Conservation (phyloP, 1,140 invertebrate species). For the Hirudo medicinalis region DNA sequence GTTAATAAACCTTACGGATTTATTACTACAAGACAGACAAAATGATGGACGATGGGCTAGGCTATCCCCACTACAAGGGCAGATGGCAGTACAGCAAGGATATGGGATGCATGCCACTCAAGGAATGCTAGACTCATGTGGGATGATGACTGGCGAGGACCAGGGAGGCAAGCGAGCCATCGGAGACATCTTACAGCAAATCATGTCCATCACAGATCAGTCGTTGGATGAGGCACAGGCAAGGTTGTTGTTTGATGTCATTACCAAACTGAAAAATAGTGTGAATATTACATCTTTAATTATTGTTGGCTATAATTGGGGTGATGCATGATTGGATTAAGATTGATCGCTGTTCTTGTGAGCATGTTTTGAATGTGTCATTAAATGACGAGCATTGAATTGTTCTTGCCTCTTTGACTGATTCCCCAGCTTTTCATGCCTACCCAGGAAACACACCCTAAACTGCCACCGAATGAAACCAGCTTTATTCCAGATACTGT, state of each 20-base stretch:
- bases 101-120: not conserved
- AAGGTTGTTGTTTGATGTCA: slow-evolving; percentile 46
- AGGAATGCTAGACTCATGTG: not conserved
- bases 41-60: slow-evolving; percentile 8
- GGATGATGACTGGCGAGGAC: slow-evolving; percentile 7
- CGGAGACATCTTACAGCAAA: slow-evolving; percentile 69
- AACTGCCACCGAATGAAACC: slow-evolving; percentile 44
- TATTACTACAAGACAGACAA: not conserved
- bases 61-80: not conserved
- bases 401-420: not conserved
- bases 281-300: too few relatives aligned
- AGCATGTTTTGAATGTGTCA: too few relatives aligned
- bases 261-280: not conserved
- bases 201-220: slow-evolving; percentile 97
- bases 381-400: too few relatives aligned
- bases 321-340: too few relatives aligned
- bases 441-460: slow-evolving; percentile 41
- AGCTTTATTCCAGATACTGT: slow-evolving; percentile 41
- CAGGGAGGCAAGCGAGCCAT: slow-evolving; percentile 33
- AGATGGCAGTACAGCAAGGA: slow-evolving; percentile 8
- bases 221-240: slow-evolving; percentile 94
- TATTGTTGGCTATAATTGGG: too few relatives aligned
- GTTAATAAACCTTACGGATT: too few relatives aligned
- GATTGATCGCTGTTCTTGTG: too few relatives aligned
- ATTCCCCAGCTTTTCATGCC: slow-evolving; percentile 17